phyloP scores from a whole-genome alignment of 2,113 vertebrate species.

The Colius striatus region DNA sequence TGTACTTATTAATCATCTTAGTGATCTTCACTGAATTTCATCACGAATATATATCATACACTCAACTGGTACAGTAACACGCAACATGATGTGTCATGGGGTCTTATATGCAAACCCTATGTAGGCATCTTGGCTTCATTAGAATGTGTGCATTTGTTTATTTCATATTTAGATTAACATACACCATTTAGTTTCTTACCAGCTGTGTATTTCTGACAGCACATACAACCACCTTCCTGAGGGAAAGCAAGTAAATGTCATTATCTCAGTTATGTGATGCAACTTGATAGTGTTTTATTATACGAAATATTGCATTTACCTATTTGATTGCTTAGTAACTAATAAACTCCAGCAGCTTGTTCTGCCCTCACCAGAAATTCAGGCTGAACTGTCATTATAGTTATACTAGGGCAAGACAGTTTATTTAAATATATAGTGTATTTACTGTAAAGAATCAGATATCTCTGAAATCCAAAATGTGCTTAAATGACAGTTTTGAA shows the following conservation, averaged over 20 bases:
- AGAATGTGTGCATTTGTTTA: background rate
- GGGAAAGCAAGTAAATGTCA: background rate
- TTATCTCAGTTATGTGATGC: background rate
- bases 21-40: background rate
- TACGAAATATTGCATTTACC: background rate
- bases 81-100: background rate
- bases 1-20: background rate
- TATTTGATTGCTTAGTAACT: background rate
- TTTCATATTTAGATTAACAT: background rate
- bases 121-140: background rate
- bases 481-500: background rate
- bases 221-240: background rate
- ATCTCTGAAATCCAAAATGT: background rate
- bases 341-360: background rate
- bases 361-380: background rate
- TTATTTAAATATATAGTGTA: background rate
- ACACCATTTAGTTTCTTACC: background rate
- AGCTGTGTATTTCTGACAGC: background rate
- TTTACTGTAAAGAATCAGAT: background rate
- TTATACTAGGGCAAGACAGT: background rate
- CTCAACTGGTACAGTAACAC: background rate
- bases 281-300: background rate
- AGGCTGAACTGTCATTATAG: background rate
- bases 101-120: background rate
- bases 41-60: background rate